Evolutionary conservation across 2,888 invertebrate genomes (phyloP), one percentile per base, ranked within the genome.

Genomic region (Drosophila koepferae): DNA sequence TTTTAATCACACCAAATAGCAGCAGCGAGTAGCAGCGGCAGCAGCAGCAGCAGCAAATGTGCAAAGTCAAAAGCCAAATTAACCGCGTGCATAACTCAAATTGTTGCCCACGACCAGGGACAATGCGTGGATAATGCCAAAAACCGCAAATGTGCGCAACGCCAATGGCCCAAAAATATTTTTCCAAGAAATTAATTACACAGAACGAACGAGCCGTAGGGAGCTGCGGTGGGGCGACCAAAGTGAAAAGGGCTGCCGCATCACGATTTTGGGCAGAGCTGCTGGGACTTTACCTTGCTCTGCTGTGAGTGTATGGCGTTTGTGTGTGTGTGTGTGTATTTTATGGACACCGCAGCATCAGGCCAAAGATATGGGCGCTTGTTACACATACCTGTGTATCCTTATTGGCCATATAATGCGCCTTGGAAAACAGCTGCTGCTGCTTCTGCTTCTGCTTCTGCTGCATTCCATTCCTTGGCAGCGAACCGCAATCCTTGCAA

Each of bases 351-450:
- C 76, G 64, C 59, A 80, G 62, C 76, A 70, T 75, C 66, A 63
- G 77, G 44, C 81, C 60, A 77, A 67, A 67, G 81, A 72, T 72
- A 80, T 59, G 72, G 63, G 44, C 38, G 46, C 62, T 48, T 75
- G 60, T 56, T 55, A 54, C 54, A 61, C 59, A 65, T 69, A 69
- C 63, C 80, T 80, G 75, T 79, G 74, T 72, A 66, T 70, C 81
- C 77, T 82, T 86, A 90, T 88, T 85, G 90, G 88, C 83, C 75
- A 78, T 86, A 83, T 83, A 86, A 81, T 72, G 81, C 63, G 64
- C 49, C 53, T 46, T 36, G 43, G 62, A 59, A 73, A 20, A n/a
- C n/a, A n/a, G n/a, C 71, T 56, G 55, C 54, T 51, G 49, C 63
- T 71, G 79, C 69, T 60, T 56, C 48, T 16, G 28, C 28, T 51